These are phyloP conservation scores for Blennius ocellaris DNA, from an alignment of 2,113 vertebrate species.

Conservation along the genomic window DNA sequence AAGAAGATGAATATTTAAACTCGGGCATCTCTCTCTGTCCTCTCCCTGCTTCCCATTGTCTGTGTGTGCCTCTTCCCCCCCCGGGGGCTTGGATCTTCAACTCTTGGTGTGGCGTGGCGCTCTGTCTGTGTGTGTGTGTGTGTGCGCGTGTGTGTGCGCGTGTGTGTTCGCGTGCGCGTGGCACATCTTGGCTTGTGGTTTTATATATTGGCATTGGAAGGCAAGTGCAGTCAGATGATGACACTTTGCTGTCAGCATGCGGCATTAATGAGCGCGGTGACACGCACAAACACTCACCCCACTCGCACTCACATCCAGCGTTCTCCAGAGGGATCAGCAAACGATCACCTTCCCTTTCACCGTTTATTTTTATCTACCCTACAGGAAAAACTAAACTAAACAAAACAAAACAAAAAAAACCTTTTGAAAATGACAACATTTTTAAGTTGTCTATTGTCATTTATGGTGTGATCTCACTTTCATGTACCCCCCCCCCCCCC, in stretches of 20 bases:
- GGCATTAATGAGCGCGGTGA: constrained; percentile 77
- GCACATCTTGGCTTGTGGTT: constrained; percentile 63
- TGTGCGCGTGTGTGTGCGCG: neutral
- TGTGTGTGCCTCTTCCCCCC: constrained; percentile 49
- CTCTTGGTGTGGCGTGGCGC: constrained; percentile 47
- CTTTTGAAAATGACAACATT: neutral
- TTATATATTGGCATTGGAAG: constrained; percentile 70
- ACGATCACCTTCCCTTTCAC: constrained; percentile 55
- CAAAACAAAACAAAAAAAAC: constrained; percentile 18
- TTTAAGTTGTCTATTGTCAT: constrained; percentile 17
- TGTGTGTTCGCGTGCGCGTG: constrained; percentile 32
- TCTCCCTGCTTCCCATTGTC: constrained; percentile 61
- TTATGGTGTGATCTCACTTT: constrained; percentile 1
- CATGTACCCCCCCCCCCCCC: too few relatives aligned
- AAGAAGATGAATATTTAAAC: constrained; percentile 76
- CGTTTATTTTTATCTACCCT: constrained; percentile 50
- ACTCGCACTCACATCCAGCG: constrained; percentile 43
- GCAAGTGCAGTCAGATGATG: constrained; percentile 70
- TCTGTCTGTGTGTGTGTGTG: neutral
- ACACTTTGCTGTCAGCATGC: constrained; percentile 78
- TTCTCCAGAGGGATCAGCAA: constrained; percentile 54
- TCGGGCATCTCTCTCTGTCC: constrained; percentile 59
- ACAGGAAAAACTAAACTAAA: too few relatives aligned
- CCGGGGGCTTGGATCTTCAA: constrained; percentile 50
- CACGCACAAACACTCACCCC: constrained; percentile 64